Evolutionary conservation across 2,113 vertebrate genomes (phyloP).

Genomic region (Cisticola juncidis): DNA sequence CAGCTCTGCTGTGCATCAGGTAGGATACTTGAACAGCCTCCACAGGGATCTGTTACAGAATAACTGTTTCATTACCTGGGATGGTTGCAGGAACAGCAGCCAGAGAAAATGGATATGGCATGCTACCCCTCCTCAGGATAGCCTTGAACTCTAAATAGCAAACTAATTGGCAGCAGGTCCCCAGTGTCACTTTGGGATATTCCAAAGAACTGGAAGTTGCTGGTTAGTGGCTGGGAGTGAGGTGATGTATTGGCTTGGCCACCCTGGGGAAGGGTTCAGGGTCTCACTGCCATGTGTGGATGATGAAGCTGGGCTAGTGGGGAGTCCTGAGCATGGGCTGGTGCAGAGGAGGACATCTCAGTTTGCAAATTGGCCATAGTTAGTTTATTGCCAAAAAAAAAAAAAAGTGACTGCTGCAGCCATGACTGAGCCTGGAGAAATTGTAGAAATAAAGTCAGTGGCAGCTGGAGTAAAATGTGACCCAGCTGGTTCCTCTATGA

Average conservation of each 20-base stretch:
- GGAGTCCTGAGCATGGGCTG: neutral
- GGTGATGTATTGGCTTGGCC: accelerated
- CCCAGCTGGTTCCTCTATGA: neutral
- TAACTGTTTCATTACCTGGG: neutral
- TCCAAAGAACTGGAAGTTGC: neutral
- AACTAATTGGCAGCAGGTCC: neutral
- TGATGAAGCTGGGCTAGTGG: neutral
- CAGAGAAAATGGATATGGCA: neutral
- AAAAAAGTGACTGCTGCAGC: neutral
- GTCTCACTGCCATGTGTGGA: neutral
- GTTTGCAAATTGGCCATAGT: neutral
- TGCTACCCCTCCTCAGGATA: neutral
- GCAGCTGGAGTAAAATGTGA: neutral
- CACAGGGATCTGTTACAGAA: neutral
- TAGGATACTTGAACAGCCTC: neutral
- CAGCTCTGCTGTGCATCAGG: neutral
- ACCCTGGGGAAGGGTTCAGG: neutral
- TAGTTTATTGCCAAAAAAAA: neutral
- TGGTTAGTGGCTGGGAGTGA: neutral
- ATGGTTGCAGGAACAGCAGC: neutral
- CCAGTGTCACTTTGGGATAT: neutral
- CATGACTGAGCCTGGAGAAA: neutral
- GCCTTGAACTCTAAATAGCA: neutral
- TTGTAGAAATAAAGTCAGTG: neutral
- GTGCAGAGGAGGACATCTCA: neutral